Conservation (phyloP, 1,140 invertebrate species). For the Drosophila kurseongensis region DNA sequence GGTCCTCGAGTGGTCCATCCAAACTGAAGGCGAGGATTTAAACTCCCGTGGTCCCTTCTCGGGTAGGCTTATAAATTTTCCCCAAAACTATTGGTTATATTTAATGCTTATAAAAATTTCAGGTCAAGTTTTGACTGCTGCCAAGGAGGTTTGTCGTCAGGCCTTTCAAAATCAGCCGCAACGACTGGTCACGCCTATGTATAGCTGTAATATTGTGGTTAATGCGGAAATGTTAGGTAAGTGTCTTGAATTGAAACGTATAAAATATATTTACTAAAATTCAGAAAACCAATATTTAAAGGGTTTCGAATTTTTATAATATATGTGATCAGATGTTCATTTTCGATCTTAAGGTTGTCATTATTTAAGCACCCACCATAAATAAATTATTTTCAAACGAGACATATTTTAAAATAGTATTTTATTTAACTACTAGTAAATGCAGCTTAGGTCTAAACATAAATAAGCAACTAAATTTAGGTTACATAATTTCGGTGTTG, state of each 20-base stretch:
- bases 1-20: conserved; percentile 91
- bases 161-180: conserved; percentile 96
- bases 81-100: background rate
- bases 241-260: background rate
- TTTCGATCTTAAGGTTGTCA: background rate
- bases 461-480: conserved; percentile 80
- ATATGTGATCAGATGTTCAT: no score
- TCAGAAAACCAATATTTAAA: no score
- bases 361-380: background rate
- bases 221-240: conserved; percentile 97
- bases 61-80: conserved; percentile 73
- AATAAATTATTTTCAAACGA: background rate
- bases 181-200: conserved; percentile 98
- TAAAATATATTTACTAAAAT: background rate
- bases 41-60: conserved; percentile 86
- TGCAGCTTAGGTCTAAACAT: conserved; percentile 81
- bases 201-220: conserved; percentile 96
- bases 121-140: conserved; percentile 96
- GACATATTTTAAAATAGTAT: conserved; percentile 45
- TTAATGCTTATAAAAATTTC: conserved; percentile 1
- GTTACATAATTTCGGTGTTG: conserved; percentile 46
- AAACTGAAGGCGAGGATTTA: conserved; percentile 85
- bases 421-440: conserved; percentile 82
- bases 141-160: conserved; percentile 95
- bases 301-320: no score